Evolutionary conservation across 2,113 vertebrate genomes (phyloP), one percentile per base, ranked within the genome.

Genomic region (Girardinichthys multiradiatus): DNA sequence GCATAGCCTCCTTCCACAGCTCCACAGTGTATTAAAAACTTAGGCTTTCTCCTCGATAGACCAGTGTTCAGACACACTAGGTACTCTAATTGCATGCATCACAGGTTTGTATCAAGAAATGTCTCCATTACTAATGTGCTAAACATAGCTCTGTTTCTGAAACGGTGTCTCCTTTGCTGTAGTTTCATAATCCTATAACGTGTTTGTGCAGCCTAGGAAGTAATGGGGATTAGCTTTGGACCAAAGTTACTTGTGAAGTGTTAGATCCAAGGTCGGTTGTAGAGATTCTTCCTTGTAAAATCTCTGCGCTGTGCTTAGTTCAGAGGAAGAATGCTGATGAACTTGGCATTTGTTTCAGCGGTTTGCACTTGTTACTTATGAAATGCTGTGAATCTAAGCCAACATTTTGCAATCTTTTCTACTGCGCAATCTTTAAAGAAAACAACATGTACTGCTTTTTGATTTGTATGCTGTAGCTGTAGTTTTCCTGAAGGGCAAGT

Each of bases 391-490:
- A 91, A 86, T 84, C 64, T 30, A 81, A 80, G 62, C 83, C 69
- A 72, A 81, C 79, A 70, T 86, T 86, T 89, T 81, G 82, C 83
- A 90, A 86, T 86, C 60, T 67, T 89, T 89, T 85, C 66, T 87
- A 83, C 82, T 73, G n/a, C 26, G 66, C 63, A 42, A 60, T 72
- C 33, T 79, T 80, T 26, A 42, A 86, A 59, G 77, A 71, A 85
- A 72, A 82, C 80, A 81, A n/a, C 68, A 29, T 83, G 64, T 76
- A 65, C 84, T 78, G 78, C 76, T 64, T 74, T 89, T 86, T 74
- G 11, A 78, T 70, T 83, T 83, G 82, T 90, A 78, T 81, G 77
- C 72, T 83, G 70, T 86, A 72, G 77, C 63, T 84, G 66, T 84
- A 82, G 74, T 76, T 87, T 73, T 90, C 24, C 48, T 70, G 64